These are phyloP conservation scores for Glaucomys volans DNA, from an alignment of 2,113 vertebrate species.

Conservation along the genomic window DNA sequence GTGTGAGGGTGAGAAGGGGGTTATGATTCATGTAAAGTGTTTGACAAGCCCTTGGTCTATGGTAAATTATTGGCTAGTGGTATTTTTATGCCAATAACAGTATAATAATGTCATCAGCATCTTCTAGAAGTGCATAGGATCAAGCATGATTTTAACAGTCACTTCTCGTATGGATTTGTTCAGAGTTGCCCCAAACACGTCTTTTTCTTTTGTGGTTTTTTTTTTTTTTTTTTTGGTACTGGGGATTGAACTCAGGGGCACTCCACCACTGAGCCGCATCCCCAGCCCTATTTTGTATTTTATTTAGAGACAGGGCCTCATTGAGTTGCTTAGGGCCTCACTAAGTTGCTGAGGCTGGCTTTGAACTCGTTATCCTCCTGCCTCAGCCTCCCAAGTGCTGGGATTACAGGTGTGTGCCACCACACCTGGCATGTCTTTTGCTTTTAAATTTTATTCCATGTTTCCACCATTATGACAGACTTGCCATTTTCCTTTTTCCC, in stretches of 20 bases:
- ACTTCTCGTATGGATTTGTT: neutral
- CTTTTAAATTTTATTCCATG: neutral
- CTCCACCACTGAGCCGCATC: too few relatives aligned
- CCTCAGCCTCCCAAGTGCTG: too few relatives aligned
- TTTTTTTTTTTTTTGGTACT: too few relatives aligned
- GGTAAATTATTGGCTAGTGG: constrained; percentile 12
- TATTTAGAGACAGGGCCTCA: too few relatives aligned
- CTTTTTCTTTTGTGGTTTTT: too few relatives aligned
- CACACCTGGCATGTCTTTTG: constrained; percentile 12
- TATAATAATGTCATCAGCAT: neutral
- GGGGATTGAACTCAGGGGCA: too few relatives aligned
- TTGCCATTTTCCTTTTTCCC: neutral
- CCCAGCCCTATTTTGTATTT: too few relatives aligned
- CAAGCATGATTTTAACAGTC: neutral
- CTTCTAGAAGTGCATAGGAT: neutral
- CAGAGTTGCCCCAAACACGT: neutral
- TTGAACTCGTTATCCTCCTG: too few relatives aligned
- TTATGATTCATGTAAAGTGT: neutral
- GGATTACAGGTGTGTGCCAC: too few relatives aligned
- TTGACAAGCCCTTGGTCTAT: neutral
- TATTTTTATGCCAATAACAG: constrained; percentile 17
- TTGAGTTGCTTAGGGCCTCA: too few relatives aligned
- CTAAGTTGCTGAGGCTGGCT: too few relatives aligned
- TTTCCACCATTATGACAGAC: neutral
- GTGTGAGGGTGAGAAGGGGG: neutral